Conservation (phyloP, 2,888 invertebrate genomes). For the Oegoconia quadripuncta region DNA sequence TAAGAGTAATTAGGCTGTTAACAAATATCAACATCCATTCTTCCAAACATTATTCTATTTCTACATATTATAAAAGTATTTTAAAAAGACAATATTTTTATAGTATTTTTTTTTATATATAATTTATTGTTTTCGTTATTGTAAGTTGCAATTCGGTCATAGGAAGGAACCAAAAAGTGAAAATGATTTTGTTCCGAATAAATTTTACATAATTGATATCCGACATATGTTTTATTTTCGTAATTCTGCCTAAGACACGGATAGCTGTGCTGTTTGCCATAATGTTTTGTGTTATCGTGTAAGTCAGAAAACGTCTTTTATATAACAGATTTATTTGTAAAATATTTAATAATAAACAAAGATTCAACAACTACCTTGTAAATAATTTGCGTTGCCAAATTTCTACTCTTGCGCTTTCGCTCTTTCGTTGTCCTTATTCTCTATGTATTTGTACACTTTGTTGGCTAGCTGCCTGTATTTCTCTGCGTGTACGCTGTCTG, state of each 20-base stretch:
- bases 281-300: slow-evolving; percentile 25
- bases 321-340: slow-evolving; percentile 43
- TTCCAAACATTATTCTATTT: slow-evolving; percentile 19
- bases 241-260: slow-evolving; percentile 13
- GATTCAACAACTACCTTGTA: slow-evolving; percentile 39
- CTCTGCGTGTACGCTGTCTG: slow-evolving; percentile 74
- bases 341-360: slow-evolving; percentile 46
- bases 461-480: slow-evolving; percentile 67
- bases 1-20: slow-evolving; percentile 13
- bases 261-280: slow-evolving; percentile 24
- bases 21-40: slow-evolving; percentile 22
- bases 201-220: slow-evolving; percentile 50
- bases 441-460: slow-evolving; percentile 67
- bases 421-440: slow-evolving; percentile 46
- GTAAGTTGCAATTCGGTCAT: slow-evolving; percentile 46
- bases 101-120: slow-evolving; percentile 61
- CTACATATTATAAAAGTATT: slow-evolving; percentile 25
- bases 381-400: slow-evolving; percentile 24
- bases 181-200: slow-evolving; percentile 57
- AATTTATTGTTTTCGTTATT: too few relatives aligned
- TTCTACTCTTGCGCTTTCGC: slow-evolving; percentile 46
- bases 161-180: slow-evolving; percentile 27
- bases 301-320: slow-evolving; percentile 33
- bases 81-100: slow-evolving; percentile 71
- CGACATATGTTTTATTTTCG: slow-evolving; percentile 37